Conservation (phyloP, 2,888 invertebrate species). For the Fragum sueziense region DNA sequence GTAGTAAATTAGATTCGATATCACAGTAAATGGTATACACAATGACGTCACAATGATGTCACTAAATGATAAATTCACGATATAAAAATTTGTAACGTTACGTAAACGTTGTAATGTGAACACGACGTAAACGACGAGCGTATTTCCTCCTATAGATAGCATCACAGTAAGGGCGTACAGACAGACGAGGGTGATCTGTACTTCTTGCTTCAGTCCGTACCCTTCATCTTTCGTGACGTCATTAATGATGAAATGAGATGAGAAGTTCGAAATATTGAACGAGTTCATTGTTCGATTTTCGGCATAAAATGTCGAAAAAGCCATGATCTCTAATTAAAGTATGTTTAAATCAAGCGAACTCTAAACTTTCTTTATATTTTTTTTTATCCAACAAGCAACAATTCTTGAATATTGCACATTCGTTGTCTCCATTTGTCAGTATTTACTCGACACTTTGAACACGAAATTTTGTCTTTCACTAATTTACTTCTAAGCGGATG, state of each 20-base stretch:
- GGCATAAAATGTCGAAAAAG: not conserved
- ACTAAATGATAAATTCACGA: slow-evolving; percentile 82
- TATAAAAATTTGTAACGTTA: slow-evolving; percentile 91
- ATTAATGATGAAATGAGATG: slow-evolving; percentile 2
- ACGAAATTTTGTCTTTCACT: no score
- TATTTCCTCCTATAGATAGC: slow-evolving; percentile 83
- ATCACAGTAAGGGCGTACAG: slow-evolving; percentile 83
- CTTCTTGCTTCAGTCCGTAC: slow-evolving; percentile 24
- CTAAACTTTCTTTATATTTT: not conserved
- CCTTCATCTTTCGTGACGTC: slow-evolving; percentile 29
- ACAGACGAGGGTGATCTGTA: slow-evolving; percentile 78
- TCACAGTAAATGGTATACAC: slow-evolving; percentile 85
- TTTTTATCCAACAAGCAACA: no score
- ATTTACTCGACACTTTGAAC: no score
- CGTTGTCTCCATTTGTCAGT: no score
- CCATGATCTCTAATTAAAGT: no score
- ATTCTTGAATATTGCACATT: no score
- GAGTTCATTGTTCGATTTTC: not conserved
- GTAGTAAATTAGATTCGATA: slow-evolving; percentile 88
- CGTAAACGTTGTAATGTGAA: slow-evolving; percentile 85
- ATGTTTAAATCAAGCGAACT: no score
- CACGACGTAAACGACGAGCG: slow-evolving; percentile 92
- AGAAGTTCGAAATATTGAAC: slow-evolving; percentile 8
- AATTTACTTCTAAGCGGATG: no score
- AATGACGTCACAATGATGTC: slow-evolving; percentile 83